These are phyloP conservation scores for Myotis pilosus DNA, from an alignment of 2,797 vertebrate genomes.

Conservation along the genomic window DNA sequence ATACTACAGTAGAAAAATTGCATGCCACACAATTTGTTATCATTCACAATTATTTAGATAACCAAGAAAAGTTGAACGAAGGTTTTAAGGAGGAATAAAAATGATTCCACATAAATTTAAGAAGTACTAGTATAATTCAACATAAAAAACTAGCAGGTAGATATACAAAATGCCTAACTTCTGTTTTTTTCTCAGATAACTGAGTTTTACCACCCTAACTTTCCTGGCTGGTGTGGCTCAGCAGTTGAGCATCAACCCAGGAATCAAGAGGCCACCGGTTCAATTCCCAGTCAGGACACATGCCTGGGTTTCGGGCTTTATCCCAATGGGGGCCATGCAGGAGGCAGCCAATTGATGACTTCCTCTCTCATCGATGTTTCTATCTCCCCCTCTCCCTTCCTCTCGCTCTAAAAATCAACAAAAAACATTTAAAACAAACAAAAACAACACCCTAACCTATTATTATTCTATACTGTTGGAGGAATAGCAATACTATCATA, in stretches of 20 bases:
- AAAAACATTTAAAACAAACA: no score
- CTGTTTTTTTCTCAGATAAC: background rate
- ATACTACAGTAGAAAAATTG: background rate
- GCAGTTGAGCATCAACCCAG: no score
- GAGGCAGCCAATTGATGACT: no score
- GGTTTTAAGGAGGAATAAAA: background rate
- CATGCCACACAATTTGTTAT: background rate
- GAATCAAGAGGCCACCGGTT: no score
- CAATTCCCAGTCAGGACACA: no score
- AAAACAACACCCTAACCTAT: no score
- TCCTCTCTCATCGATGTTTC: no score
- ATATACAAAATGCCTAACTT: background rate
- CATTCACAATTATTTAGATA: background rate
- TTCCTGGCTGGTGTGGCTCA: no score
- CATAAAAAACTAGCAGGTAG: background rate
- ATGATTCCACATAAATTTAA: background rate
- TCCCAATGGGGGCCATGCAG: no score
- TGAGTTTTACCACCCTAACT: background rate
- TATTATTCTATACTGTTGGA: background rate
- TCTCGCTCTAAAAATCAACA: no score
- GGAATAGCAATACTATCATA: background rate
- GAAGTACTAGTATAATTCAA: background rate
- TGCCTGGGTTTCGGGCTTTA: no score
- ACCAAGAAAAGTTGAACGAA: background rate
- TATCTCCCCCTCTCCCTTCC: no score